Conservation (phyloP, 2,113 vertebrate genomes). For the Corythaeola cristata region DNA sequence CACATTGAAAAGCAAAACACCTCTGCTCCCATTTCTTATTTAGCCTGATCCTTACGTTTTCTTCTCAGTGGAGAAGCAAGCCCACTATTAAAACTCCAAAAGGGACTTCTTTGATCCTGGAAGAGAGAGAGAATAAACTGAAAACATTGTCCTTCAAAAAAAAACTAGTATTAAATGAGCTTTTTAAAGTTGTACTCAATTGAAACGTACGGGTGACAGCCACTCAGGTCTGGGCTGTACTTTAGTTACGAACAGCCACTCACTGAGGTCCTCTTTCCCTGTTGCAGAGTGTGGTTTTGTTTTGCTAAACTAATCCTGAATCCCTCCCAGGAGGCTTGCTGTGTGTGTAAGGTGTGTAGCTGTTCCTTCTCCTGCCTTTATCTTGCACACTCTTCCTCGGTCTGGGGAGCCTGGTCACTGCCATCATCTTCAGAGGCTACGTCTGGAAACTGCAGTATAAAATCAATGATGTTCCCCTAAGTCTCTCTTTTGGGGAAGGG, state of each 20-base stretch:
- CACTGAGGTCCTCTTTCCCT: neutral
- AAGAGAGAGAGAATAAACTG: neutral
- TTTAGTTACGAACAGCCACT: neutral
- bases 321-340: neutral
- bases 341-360: neutral
- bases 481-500: neutral
- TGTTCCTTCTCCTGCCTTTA: neutral
- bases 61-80: neutral
- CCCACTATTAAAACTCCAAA: neutral
- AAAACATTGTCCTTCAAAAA: neutral
- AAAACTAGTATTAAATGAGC: neutral
- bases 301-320: neutral
- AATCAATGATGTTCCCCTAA: neutral
- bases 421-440: neutral
- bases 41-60: neutral
- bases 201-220: neutral
- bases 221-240: neutral
- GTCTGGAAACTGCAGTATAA: neutral
- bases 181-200: neutral
- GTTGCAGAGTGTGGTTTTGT: neutral
- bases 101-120: neutral
- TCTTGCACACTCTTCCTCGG: neutral
- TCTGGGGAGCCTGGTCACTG: neutral
- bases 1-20: neutral
- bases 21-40: neutral